Evolutionary conservation across 1,140 invertebrate species (phyloP).

Genomic region (Aphis gossypii): DNA sequence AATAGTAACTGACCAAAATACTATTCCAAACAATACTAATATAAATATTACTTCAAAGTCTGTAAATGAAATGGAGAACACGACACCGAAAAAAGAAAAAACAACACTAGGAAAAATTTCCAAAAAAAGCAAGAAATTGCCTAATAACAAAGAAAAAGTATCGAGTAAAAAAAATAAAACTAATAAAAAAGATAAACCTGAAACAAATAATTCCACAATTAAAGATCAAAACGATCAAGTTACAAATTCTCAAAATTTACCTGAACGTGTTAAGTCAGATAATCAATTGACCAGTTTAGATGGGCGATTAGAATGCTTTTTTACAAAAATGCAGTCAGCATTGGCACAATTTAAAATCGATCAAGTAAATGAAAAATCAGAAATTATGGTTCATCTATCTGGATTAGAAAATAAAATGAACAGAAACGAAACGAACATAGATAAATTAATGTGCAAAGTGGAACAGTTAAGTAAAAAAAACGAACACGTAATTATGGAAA

Average conservation of each 20-base stretch:
- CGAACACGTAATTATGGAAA: not conserved
- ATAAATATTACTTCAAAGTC: not conserved
- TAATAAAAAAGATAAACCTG: not conserved
- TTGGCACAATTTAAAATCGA: not conserved
- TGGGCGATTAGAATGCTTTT: not conserved
- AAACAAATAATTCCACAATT: not conserved
- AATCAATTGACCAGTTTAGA: not conserved
- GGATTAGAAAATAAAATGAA: not conserved
- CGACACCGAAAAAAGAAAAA: not conserved
- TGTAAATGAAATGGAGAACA: not conserved
- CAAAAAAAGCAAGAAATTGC: not conserved
- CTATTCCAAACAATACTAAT: not conserved
- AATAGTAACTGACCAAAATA: not conserved
- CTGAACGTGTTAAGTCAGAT: not conserved
- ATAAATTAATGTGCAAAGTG: not conserved
- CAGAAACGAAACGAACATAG: not conserved
- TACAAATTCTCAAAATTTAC: not conserved
- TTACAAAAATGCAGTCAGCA: conserved; percentile 3
- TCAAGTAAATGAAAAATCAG: not conserved
- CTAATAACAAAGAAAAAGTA: not conserved
- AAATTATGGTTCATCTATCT: not conserved
- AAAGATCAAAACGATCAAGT: not conserved
- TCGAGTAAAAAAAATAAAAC: not conserved
- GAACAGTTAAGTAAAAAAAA: not conserved
- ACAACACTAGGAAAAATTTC: not conserved